phyloP scores from a whole-genome alignment of 2,113 vertebrate species.

The Suncus etruscus region DNA sequence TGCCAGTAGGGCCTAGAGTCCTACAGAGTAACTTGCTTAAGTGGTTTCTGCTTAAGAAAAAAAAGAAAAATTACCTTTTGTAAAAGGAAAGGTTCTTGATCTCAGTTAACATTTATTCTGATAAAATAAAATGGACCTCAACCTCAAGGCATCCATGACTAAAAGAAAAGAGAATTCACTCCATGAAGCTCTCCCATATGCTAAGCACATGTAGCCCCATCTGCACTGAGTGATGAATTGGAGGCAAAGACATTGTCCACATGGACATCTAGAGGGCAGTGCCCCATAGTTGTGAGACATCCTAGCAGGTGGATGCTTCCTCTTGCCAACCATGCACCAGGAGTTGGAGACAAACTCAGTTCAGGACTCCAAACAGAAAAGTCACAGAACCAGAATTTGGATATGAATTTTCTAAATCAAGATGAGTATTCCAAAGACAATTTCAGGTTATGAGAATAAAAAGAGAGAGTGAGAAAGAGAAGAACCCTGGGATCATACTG shows the following conservation, averaged over 20 bases:
- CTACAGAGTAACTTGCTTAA: too few relatives aligned
- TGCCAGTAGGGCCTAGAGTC: too few relatives aligned
- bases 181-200: too few relatives aligned
- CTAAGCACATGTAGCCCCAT: background rate
- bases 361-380: background rate
- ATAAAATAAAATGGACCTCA: background rate
- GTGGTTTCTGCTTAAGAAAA: too few relatives aligned
- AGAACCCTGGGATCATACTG: background rate
- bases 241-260: too few relatives aligned
- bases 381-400: background rate
- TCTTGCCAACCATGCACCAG: background rate
- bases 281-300: too few relatives aligned
- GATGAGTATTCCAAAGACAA: background rate
- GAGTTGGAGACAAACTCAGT: background rate
- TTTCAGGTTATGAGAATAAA: background rate
- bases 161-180: background rate
- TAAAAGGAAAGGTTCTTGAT: background rate
- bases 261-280: too few relatives aligned
- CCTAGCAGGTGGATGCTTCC: too few relatives aligned
- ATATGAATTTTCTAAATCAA: background rate
- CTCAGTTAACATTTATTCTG: background rate
- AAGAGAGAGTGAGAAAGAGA: background rate
- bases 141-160: background rate
- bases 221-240: too few relatives aligned
- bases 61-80: background rate